A percentile compares a stretch with the other conserved stretches of the same genome.
These are phyloP conservation scores for Emydocephalus ijimae DNA, from an alignment of 2,113 vertebrate genomes.

Conservation along the genomic window DNA sequence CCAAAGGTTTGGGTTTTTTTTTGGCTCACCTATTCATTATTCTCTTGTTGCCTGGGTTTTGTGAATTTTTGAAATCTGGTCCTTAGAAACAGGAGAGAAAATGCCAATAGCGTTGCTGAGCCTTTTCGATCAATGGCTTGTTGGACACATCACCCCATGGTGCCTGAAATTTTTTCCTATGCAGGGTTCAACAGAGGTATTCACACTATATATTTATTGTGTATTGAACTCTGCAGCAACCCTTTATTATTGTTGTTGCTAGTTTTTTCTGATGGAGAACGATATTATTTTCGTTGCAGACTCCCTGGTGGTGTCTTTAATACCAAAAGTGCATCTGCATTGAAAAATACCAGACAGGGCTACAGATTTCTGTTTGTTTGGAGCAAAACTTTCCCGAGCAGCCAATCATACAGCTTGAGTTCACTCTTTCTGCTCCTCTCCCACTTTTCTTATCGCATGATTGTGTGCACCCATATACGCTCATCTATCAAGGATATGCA, in stretches of 20 bases:
- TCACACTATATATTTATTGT: slow-evolving; percentile 45
- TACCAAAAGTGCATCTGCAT: neutral
- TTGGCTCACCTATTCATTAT: neutral
- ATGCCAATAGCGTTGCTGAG: slow-evolving; percentile 5
- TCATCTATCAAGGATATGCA: neutral
- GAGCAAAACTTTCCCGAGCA: neutral
- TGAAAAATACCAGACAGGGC: slow-evolving; percentile 10
- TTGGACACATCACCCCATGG: slow-evolving; percentile 19
- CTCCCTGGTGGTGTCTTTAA: neutral
- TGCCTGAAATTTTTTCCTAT: slow-evolving; percentile 12
- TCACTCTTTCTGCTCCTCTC: neutral
- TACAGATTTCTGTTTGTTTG: neutral
- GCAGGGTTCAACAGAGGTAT: slow-evolving; percentile 19
- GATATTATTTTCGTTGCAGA: neutral
- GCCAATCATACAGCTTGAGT: neutral
- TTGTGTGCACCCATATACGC: neutral
- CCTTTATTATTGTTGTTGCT: slow-evolving; percentile 43
- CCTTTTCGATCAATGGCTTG: slow-evolving; percentile 38
- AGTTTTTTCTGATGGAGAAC: slow-evolving; percentile 20
- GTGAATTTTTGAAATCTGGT: neutral
- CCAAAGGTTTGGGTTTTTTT: neutral
- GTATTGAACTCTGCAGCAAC: slow-evolving; percentile 2
- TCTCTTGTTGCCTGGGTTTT: neutral
- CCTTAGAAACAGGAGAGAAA: neutral
- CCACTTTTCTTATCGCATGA: neutral